phyloP scores from a whole-genome alignment of 2,797 vertebrate species.

The Centroberyx gerrardi region DNA sequence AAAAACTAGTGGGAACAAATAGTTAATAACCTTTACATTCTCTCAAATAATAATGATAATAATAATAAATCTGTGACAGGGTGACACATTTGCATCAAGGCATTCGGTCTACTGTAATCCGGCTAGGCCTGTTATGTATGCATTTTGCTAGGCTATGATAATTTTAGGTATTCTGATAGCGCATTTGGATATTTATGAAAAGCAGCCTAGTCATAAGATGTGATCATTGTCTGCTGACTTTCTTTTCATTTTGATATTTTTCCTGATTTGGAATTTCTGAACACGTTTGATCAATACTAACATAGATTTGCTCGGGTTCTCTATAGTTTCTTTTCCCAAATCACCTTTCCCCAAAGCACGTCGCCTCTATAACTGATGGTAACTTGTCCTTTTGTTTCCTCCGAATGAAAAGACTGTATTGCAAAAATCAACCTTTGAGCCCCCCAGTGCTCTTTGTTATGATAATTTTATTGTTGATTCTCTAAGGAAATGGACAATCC shows the following conservation, averaged over 20 bases:
- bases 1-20: conserved; percentile 57
- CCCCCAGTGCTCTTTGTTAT: conserved; percentile 84
- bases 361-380: conserved; percentile 61
- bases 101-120: conserved; percentile 28
- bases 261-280: conserved; percentile 66
- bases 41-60: conserved; percentile 41
- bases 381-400: conserved; percentile 66
- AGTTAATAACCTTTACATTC: conserved; percentile 22
- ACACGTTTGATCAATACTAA: conserved; percentile 75
- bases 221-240: conserved; percentile 31
- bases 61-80: conserved; percentile 33
- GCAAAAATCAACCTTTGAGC: conserved; percentile 76
- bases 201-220: conserved; percentile 18
- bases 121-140: conserved; percentile 34
- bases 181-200: conserved; percentile 7
- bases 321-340: conserved; percentile 63
- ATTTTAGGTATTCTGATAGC: conserved; percentile 15
- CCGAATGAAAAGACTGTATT: conserved; percentile 72
- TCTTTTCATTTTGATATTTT: conserved; percentile 48
- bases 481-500: conserved; percentile 81
- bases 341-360: conserved; percentile 64
- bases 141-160: conserved; percentile 8
- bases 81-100: conserved; percentile 16
- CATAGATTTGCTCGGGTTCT: conserved; percentile 65
- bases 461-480: conserved; percentile 86